These are phyloP conservation scores for Dasysyrphus tricinctus DNA, from an alignment of 2,888 invertebrate genomes.

Conservation along the genomic window DNA sequence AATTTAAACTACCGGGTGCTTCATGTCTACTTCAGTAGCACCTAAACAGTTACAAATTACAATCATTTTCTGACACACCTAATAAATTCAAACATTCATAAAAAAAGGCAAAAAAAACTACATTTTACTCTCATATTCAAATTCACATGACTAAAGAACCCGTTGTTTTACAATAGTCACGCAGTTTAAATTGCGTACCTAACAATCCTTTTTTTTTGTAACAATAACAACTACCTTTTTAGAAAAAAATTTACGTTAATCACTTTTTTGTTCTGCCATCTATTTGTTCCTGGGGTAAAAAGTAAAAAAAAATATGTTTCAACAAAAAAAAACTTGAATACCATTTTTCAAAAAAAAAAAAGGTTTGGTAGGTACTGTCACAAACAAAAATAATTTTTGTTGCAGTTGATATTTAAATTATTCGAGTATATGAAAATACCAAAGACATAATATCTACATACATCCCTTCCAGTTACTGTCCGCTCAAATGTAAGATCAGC, in stretches of 20 bases:
- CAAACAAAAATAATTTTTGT: conserved; percentile 44
- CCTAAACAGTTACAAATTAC: neutral
- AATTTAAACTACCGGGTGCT: neutral
- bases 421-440: conserved; percentile 1
- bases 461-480: conserved; percentile 43
- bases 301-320: conserved; percentile 8
- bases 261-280: conserved; percentile 54
- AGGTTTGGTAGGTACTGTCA: conserved; percentile 6
- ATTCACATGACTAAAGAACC: neutral
- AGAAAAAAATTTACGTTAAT: conserved; percentile 51
- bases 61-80: neutral
- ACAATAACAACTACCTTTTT: conserved; percentile 46
- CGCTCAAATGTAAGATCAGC: conserved; percentile 36
- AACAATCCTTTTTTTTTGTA: conserved; percentile 37
- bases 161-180: conserved; percentile 28
- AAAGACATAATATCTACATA: conserved; percentile 52
- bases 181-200: conserved; percentile 48
- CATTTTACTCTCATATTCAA: neutral
- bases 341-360: conserved; percentile 20
- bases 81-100: neutral
- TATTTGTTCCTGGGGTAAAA: conserved; percentile 17
- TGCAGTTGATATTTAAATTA: conserved; percentile 49
- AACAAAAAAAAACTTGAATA: conserved; percentile 41
- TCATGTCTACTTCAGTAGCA: neutral
- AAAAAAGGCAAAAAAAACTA: neutral